phyloP scores from a whole-genome alignment of 2,888 invertebrate species.

The Ectobius pallidus region DNA sequence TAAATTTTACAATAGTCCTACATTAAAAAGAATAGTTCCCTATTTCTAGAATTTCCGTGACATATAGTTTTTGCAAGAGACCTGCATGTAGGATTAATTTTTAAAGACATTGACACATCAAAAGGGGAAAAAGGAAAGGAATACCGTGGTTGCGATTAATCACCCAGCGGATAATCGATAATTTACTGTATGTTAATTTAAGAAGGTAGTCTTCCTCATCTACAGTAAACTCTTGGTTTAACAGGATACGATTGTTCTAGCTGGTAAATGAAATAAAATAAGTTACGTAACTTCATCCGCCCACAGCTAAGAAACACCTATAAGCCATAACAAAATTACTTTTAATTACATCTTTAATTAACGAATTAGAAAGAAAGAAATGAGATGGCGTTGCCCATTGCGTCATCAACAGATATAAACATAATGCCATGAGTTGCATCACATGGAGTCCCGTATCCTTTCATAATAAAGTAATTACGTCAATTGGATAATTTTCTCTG shows the following conservation, averaged over 20 bases:
- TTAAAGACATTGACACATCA: too few species aligned
- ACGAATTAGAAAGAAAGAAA: constrained; percentile 5
- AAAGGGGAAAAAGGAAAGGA: too few species aligned
- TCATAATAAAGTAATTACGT: constrained; percentile 16
- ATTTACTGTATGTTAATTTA: too few species aligned
- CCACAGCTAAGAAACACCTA: background rate
- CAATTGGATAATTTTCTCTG: constrained; percentile 14
- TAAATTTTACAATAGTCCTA: background rate
- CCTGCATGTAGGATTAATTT: too few species aligned
- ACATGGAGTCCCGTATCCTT: background rate
- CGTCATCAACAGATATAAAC: constrained; percentile 16
- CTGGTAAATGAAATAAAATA: background rate
- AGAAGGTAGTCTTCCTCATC: too few species aligned
- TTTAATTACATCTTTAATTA: constrained; percentile 22
- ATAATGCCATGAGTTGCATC: background rate
- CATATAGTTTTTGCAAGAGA: too few species aligned
- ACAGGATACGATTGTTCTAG: too few species aligned
- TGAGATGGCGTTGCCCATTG: constrained; percentile 6
- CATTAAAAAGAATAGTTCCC: too few species aligned
- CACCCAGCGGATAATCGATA: too few species aligned
- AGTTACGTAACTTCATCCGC: background rate
- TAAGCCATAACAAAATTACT: constrained; percentile 16
- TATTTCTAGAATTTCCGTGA: too few species aligned
- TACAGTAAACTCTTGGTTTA: too few species aligned
- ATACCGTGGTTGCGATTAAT: too few species aligned